Evolutionary conservation across 2,888 invertebrate genomes (phyloP).

Genomic region (Agrypnus murinus): DNA sequence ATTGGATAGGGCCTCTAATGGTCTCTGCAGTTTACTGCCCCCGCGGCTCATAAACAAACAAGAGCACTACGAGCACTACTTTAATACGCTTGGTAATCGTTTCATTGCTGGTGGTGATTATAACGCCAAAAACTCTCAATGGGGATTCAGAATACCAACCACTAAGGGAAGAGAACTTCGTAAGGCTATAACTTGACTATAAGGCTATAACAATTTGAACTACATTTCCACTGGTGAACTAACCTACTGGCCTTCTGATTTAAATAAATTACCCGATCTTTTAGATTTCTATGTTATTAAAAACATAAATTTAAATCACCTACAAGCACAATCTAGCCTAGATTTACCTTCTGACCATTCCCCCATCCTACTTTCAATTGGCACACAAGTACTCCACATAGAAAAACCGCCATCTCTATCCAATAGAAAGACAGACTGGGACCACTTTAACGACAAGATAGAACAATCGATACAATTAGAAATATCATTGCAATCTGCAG

Average conservation of each 20-base stretch:
- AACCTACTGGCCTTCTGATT: not conserved
- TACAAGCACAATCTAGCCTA: not conserved
- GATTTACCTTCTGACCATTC: not conserved
- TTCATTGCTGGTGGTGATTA: no score
- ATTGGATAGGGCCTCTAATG: not conserved
- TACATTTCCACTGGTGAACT: not conserved
- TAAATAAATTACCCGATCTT: slow-evolving; percentile 1
- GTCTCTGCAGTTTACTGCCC: not conserved
- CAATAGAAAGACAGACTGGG: no score
- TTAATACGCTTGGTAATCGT: not conserved
- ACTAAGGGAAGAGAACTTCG: not conserved
- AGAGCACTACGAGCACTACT: not conserved
- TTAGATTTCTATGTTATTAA: no score
- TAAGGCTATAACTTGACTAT: not conserved
- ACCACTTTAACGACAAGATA: no score
- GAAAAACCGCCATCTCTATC: no score
- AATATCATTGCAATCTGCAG: no score
- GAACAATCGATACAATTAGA: no score
- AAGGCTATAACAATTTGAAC: slow-evolving; percentile 5
- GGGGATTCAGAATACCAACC: not conserved
- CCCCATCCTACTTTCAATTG: not conserved
- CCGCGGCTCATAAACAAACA: not conserved
- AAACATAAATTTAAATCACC: no score
- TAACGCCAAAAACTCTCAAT: not conserved
- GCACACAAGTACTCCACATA: not conserved